Evolutionary conservation across 2,797 vertebrate species (phyloP), one percentile per base, ranked within the genome.

Genomic region (Catostomus latipinnis): DNA sequence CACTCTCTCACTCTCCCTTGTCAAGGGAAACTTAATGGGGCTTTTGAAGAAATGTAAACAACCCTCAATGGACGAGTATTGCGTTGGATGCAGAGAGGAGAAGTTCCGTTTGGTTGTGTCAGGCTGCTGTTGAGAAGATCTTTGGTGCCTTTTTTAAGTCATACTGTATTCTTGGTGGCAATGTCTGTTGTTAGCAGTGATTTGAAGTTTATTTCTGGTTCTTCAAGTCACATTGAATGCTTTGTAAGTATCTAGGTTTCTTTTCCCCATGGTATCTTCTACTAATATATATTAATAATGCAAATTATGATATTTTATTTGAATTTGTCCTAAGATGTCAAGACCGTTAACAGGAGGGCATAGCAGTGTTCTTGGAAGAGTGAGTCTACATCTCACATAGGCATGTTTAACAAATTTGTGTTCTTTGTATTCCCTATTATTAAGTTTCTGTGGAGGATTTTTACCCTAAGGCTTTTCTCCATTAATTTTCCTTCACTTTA

Each of bases 41-140:
- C 97, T 96, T 97, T 96, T 96, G 96, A 95, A 96, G 95, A 97
- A 98, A 98, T 96, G 96, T 97, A 98, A 98, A 98, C 96, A 98
- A 95, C 94, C 95, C 96, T 96, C 95, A 94, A 95, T 92, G 96
- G 96, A 98, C 96, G 97, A 96, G 96, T 94, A 94, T 95, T 93
- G 91, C 89, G 80, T 81, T 77, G 65, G 13, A 73, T 69, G 75
- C 34, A 58, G 69, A 62, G 74, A 63, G 60, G 82, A 82, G 70
- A 81, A 74, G 62, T 74, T 80, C 48, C 16, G 66, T 57, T 67
- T 72, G 67, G 71, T 67, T 34, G 56, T 60, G 56, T 78, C 45
- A 57, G 45, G 14, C 53, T 45, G 18, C 54, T 72, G 43, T 72
- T 66, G 62, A 76, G 76, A 82, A 71, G 60, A 45, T 65, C 12